A percentile compares a stretch with the other conserved stretches of the same genome.
phyloP scores from a whole-genome alignment of 64 coral and sea anemone species.

The Pocillopora damicornis region DNA sequence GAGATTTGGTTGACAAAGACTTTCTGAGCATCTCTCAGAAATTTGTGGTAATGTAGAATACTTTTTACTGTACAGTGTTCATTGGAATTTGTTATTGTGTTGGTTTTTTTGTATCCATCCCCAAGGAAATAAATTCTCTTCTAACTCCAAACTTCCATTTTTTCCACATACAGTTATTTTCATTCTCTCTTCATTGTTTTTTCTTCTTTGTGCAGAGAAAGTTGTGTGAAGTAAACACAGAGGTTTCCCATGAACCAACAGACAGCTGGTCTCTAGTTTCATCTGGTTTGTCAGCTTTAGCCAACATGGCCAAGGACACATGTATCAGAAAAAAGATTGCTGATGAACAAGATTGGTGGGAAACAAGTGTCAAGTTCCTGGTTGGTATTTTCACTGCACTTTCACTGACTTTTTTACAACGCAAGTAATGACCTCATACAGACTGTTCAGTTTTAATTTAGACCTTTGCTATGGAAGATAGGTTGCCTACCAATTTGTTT shows the following conservation, averaged over 20 bases:
- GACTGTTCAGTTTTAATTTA: too few species aligned
- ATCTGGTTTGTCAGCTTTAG: slow-evolving; percentile 80
- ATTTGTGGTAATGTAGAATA: slow-evolving; percentile 47
- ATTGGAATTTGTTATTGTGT: background rate
- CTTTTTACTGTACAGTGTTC: background rate
- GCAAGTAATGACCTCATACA: background rate
- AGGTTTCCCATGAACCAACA: slow-evolving; percentile 30
- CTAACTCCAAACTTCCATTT: background rate
- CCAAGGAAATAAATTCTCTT: background rate
- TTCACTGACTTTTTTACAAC: background rate
- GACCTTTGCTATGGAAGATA: too few species aligned
- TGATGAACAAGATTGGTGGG: slow-evolving; percentile 60
- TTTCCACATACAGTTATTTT: background rate
- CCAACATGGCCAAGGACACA: slow-evolving; percentile 64
- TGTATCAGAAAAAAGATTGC: slow-evolving; percentile 57
- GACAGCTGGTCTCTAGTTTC: slow-evolving; percentile 74
- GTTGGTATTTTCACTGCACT: background rate
- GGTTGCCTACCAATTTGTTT: too few species aligned
- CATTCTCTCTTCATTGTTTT: background rate
- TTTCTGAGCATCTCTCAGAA: slow-evolving; percentile 57
- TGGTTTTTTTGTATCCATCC: background rate
- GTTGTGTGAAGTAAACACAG: slow-evolving; percentile 42
- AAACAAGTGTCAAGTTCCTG: slow-evolving; percentile 41
- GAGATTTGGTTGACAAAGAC: slow-evolving; percentile 70
- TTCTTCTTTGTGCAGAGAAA: slow-evolving; percentile 23